Evolutionary conservation across 2,797 vertebrate genomes (phyloP), one percentile per base, ranked within the genome.

Genomic region (Galagoides demidoff): DNA sequence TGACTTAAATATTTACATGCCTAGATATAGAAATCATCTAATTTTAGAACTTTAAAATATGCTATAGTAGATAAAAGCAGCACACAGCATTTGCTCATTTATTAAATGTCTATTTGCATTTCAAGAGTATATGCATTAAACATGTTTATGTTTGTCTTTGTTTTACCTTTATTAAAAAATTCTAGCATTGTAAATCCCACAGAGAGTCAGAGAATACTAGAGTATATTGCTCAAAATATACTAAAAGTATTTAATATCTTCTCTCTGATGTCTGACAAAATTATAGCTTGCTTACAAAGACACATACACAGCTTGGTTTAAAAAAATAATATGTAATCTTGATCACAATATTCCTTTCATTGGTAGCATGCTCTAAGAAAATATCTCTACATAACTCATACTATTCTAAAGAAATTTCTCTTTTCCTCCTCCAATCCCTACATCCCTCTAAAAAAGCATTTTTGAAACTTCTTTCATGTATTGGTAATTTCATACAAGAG

Each of bases 21-120:
- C 23, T 85, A 82, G 25, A 86, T 78, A 76, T 19, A 79, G 22
- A 89, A 89, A 84, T 37, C 1, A 73, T 82, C 10, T 82, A 91
- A 95, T 45, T 91, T 85, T 89, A 78, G 63, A 89, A 61, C 2
- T 83, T 86, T 20, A 85, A 85, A 92, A 89, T 77, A 66, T 77
- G 66, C 22, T 85, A 57, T 83, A 90, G 37, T 94, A 61, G 22
- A 37, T 95, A 13, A 49, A 79, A 92, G 29, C 66, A 85, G 7
- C 31, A 82, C 29, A 4, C 1, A 7, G 5, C 52, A 12, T 86
- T 85, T 86, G 27, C 9, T 61, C 17, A 86, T 74, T 95, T 92
- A 95, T 52, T 27, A 68, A 52, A 94, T 52, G 16, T 79, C 31
- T 89, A 92, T 81, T 79, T 95, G 37, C 5, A 86, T 92, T 89